A percentile compares a stretch with the other conserved stretches of the same genome.
These are phyloP conservation scores for Oscheius sp. DNA, from an alignment of 2,888 invertebrate species.

Conservation along the genomic window DNA sequence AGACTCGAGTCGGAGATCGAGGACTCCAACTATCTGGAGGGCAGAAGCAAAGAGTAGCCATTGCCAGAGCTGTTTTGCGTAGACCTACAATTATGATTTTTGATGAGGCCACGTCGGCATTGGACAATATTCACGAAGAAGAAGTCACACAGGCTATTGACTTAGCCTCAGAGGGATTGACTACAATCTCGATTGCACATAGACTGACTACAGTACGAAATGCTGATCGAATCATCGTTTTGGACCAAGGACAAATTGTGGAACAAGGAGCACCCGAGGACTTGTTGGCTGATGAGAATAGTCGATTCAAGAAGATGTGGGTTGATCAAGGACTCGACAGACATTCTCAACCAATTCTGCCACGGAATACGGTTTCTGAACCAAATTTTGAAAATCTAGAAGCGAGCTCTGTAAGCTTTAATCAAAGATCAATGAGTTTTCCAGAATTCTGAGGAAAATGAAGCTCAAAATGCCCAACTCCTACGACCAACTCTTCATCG, in stretches of 20 bases:
- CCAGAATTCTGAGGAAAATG: neutral
- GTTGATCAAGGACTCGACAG: slow-evolving; percentile 17
- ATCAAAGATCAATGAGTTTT: neutral
- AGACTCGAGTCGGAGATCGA: slow-evolving; percentile 67
- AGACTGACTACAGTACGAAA: slow-evolving; percentile 61
- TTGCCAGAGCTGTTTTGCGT: slow-evolving; percentile 60
- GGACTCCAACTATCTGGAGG: slow-evolving; percentile 60
- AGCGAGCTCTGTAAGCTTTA: no score
- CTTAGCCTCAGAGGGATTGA: slow-evolving; percentile 63
- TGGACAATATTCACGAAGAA: slow-evolving; percentile 66
- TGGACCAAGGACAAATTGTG: slow-evolving; percentile 64
- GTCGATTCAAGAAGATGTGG: slow-evolving; percentile 12
- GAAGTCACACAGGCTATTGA: slow-evolving; percentile 68
- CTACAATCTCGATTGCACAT: slow-evolving; percentile 68
- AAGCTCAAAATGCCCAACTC: neutral
- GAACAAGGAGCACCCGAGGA: slow-evolving; percentile 67
- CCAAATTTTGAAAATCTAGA: slow-evolving; percentile 6
- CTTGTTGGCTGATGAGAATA: slow-evolving; percentile 39
- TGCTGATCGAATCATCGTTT: slow-evolving; percentile 64
- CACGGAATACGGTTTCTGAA: neutral
- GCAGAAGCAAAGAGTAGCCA: slow-evolving; percentile 68
- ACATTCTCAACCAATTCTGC: slow-evolving; percentile 10
- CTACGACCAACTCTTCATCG: neutral
- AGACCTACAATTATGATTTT: slow-evolving; percentile 55
- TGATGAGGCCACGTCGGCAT: slow-evolving; percentile 67